phyloP scores from a whole-genome alignment of 2,888 invertebrate genomes.

The Hyles lineata region DNA sequence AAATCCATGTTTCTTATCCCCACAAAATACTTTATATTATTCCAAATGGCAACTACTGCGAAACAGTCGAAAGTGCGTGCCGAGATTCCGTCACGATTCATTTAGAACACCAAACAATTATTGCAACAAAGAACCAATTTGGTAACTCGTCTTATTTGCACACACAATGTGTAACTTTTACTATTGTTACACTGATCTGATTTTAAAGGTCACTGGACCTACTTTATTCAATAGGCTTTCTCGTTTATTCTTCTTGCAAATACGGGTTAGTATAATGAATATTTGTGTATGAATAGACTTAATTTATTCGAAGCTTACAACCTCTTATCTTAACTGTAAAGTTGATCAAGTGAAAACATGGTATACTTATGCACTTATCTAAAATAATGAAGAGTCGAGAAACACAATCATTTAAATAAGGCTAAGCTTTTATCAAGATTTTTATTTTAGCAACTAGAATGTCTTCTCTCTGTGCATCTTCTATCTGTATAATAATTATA shows the following conservation, averaged over 20 bases:
- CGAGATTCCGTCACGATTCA: constrained; percentile 11
- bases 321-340: background rate
- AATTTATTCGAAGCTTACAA: background rate
- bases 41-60: background rate
- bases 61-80: constrained; percentile 1
- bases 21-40: background rate
- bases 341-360: constrained; percentile 5
- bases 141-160: constrained; percentile 26
- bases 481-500: background rate
- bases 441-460: background rate
- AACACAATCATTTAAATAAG: too few species aligned
- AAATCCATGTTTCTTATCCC: too few species aligned
- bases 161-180: constrained; percentile 14
- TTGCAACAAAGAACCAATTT: constrained; percentile 33
- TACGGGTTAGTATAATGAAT: background rate
- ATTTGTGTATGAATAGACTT: background rate
- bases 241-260: constrained; percentile 16
- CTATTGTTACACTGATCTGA: constrained; percentile 10
- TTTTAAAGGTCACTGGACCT: constrained; percentile 13
- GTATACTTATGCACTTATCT: background rate
- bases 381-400: too few species aligned
- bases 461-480: background rate
- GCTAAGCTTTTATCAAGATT: background rate
- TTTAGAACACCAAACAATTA: constrained; percentile 29
- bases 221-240: constrained; percentile 14